Base-by-base conservation (phyloP, 2,797 vertebrate genomes). In the Danio albolineatus region DNA sequence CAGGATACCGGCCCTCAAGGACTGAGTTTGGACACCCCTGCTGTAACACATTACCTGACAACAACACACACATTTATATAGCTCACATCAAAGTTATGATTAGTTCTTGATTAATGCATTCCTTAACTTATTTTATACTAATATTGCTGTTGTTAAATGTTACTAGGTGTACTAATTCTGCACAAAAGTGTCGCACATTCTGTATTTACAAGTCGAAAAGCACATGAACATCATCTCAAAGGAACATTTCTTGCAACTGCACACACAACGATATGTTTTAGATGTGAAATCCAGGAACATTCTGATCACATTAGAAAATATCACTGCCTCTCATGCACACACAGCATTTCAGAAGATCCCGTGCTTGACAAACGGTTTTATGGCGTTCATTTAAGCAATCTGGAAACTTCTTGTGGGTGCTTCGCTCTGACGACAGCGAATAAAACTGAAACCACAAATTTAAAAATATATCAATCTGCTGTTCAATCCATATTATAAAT, bases 401-500 rank as follows among this genome's bases (percentile, higher is more conserved):
- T 36, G 61, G 9, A 66, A 74, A 74, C 57, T 48, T 17, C 54
- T 74, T 53, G 57, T 64, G 59, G 28, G 28, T 16, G 39, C 73
- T 74, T 36, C 38, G 51, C 36, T 54, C 9, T 71, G 64, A 67
- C 14, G 21, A 28, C 19, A 9, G 57, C 10, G 7, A 14, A 44
- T 44, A 54, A 57, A 19, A 8, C 17, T 53, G 59, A 7, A 66
- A 56, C 39, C 41, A 2, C 49, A 41, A 19, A 41, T 1, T 71
- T 36, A 10, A 49, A 67, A 21, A 56, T 56, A 49, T 38, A 36
- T 67, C 46, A 19, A 39, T 53, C 14, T 53, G 62, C 17, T 38
- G 39, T 75, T 51, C 10, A 53, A 64, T 64, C 36, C 38, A 54
- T 36, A 39, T 53, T 44, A 19, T 56, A 66, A 76, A 76, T 76